Evolutionary conservation across 1,140 invertebrate genomes (phyloP).

Genomic region (Laupala kohalensis): DNA sequence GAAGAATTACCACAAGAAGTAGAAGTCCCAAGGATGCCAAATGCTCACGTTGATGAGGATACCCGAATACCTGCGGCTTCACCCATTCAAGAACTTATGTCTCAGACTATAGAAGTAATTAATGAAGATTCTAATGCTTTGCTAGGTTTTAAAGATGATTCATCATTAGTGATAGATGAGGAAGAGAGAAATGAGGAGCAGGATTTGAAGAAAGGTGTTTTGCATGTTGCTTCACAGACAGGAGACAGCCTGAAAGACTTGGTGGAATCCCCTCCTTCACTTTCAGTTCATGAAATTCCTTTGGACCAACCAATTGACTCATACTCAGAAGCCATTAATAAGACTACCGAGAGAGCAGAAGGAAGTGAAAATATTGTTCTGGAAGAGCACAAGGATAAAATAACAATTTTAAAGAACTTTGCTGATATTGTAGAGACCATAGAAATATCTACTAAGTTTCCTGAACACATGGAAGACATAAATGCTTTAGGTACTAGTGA

Average conservation of each 20-base stretch:
- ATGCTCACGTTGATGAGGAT: neutral
- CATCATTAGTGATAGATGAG: slow-evolving; percentile 13
- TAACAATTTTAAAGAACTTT: slow-evolving; percentile 51
- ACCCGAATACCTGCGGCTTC: neutral
- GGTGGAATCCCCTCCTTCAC: neutral
- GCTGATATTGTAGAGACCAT: slow-evolving; percentile 59
- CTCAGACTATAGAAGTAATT: too few relatives aligned
- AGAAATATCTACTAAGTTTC: slow-evolving; percentile 50
- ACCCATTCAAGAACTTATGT: too few relatives aligned
- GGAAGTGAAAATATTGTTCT: neutral
- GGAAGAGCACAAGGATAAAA: slow-evolving; percentile 36
- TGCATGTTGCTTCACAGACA: slow-evolving; percentile 17
- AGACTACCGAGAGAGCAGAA: neutral
- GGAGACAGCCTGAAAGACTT: slow-evolving; percentile 12
- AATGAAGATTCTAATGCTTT: slow-evolving; percentile 35
- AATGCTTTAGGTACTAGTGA: slow-evolving; percentile 20
- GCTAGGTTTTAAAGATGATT: slow-evolving; percentile 44
- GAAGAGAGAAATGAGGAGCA: neutral
- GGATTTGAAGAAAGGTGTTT: neutral
- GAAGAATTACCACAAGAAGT: neutral
- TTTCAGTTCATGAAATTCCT: slow-evolving; percentile 16
- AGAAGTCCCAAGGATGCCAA: neutral
- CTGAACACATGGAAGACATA: neutral
- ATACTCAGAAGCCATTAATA: slow-evolving; percentile 38
- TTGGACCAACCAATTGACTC: slow-evolving; percentile 37